A percentile compares a stretch with the other conserved stretches of the same genome.
Evolutionary conservation across 2,113 vertebrate species (phyloP).

Genomic region (Alethe diademata): DNA sequence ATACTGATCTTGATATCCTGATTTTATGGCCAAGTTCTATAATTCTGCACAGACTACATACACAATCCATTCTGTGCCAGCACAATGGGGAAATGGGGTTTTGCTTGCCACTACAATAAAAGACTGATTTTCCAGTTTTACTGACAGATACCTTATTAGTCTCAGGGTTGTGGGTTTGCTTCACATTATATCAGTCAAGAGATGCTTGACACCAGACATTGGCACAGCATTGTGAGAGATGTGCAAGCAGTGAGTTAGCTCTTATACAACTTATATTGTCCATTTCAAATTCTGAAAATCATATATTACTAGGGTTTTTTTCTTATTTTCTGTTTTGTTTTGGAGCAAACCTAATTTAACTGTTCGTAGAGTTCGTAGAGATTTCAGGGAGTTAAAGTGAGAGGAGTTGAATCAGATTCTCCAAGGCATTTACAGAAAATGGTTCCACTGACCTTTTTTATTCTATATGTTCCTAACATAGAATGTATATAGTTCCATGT

Average conservation of each 20-base stretch:
- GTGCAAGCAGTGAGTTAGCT: neutral
- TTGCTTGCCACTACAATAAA: neutral
- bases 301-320: neutral
- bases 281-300: neutral
- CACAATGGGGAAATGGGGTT: neutral
- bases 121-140: neutral
- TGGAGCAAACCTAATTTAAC: neutral
- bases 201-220: neutral
- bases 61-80: neutral
- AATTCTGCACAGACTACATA: neutral
- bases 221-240: neutral
- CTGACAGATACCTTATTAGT: neutral
- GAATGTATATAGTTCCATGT: neutral
- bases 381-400: neutral
- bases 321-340: neutral
- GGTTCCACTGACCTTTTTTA: neutral
- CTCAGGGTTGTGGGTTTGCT: neutral
- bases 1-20: neutral
- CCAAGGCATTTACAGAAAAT: neutral
- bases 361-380: neutral
- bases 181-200: neutral
- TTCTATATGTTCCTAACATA: neutral
- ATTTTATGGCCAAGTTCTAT: neutral
- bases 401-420: neutral
- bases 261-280: neutral